These are phyloP conservation scores for Acanthosepion esculentum DNA, from an alignment of 2,888 invertebrate genomes.

Conservation along the genomic window DNA sequence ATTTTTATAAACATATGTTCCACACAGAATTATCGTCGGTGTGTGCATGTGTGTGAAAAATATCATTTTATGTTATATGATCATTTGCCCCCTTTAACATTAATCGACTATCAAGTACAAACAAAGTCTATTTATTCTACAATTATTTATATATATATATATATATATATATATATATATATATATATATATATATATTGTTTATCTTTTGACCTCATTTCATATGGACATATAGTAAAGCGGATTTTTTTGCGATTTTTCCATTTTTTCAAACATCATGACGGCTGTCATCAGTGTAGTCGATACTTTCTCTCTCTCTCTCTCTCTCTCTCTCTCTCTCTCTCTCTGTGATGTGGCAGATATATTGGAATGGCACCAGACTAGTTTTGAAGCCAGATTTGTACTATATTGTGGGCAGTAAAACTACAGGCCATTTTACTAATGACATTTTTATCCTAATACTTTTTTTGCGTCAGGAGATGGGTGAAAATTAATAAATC, in stretches of 20 bases:
- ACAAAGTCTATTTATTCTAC: constrained; percentile 5
- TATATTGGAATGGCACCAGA: background rate
- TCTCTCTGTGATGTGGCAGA: background rate
- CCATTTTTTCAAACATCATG: background rate
- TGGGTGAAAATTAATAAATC: background rate
- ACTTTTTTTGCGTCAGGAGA: background rate
- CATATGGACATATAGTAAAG: background rate
- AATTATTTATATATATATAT: background rate
- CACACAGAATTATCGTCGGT: background rate
- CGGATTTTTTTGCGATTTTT: background rate
- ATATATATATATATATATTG: background rate
- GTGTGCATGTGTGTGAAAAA: background rate
- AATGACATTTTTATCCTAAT: background rate
- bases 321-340: too few species aligned
- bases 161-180: too few species aligned
- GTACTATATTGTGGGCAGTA: background rate
- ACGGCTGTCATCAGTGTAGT: background rate
- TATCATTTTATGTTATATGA: background rate
- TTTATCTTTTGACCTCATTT: background rate
- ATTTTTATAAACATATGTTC: background rate
- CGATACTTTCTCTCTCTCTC: background rate
- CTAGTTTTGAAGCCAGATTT: background rate
- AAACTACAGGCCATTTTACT: background rate
- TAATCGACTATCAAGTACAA: background rate
- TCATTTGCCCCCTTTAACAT: background rate